Base-by-base conservation (phyloP, 2,797 vertebrate species). In the Gallinago nigripennis region DNA sequence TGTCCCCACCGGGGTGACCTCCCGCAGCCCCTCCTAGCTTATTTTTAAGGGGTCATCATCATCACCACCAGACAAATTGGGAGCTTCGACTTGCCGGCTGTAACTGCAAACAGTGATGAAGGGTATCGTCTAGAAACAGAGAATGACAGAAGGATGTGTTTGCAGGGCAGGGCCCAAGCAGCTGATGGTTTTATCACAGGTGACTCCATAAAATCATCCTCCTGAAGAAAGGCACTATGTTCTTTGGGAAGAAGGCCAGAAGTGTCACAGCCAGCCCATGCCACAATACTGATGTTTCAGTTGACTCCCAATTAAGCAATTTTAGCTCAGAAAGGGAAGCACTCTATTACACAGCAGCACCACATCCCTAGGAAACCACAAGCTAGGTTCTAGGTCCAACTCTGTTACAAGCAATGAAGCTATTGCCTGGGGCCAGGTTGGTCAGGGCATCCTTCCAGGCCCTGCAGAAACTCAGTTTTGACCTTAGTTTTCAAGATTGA, bases 121-220 rank as follows among this genome's bases (percentile, higher is more conserved):
- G 45, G 60, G 11, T 8, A 28, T 0, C 0, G 23, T 5, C 56
- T 7, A 0, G 37, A n/a, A 48, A 11, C 0, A 0, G 51, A 25
- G 45, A 39, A 8, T 41, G 71, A 46, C 27, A 37, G 50, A 12
- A 46, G 21, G 33, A 4, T 21, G 60, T 0, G 0, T n/a, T 63
- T 19, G 4, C 45, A 46, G 90, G 53, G 53, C 61, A 46, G 53
- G 41, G 75, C 45, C 28, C 9, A 1, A 63, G 65, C 50, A 71
- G 64, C 43, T 4, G 39, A 61, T 13, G 48, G 27, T 4, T 90
- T 86, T 65, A 4, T n/a, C 61, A 13, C 24, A 11, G 27, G 16
- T 46, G 30, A 35, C 27, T 57, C 18, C 58, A 41, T 43, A 70
- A 24, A 78, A 28, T 39, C 75, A 53, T 23, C 46, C 50, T 65